A percentile compares a stretch with the other conserved stretches of the same genome.
These are phyloP conservation scores for Poecilia latipinna DNA, from an alignment of 2,113 vertebrate species.

Conservation along the genomic window DNA sequence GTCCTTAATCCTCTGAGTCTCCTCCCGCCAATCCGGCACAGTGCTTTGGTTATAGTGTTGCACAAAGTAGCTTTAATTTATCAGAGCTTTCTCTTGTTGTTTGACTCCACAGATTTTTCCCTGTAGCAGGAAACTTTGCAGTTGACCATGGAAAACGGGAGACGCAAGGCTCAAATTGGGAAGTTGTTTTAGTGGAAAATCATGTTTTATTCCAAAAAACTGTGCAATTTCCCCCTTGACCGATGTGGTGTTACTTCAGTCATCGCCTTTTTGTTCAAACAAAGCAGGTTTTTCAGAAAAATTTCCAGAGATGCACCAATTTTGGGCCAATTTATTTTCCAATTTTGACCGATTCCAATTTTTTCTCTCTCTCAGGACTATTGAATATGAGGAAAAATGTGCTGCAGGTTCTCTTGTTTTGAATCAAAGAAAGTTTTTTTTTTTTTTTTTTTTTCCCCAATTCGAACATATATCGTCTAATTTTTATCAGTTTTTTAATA, in stretches of 20 bases:
- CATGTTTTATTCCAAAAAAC: conserved; percentile 52
- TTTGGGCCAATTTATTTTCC: not conserved
- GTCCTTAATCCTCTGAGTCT: conserved; percentile 73
- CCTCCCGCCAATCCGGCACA: conserved; percentile 33
- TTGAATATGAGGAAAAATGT: not conserved
- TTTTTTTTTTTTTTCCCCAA: not conserved
- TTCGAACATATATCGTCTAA: not conserved
- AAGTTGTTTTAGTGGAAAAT: conserved; percentile 36
- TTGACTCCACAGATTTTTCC: conserved; percentile 13
- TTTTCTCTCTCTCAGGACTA: not conserved
- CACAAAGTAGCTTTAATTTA: conserved; percentile 63
- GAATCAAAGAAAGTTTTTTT: not conserved
- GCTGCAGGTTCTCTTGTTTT: not conserved
- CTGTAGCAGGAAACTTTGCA: conserved; percentile 50
- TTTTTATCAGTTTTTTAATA: not conserved
- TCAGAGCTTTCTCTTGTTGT: conserved; percentile 6
- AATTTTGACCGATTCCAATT: not conserved
- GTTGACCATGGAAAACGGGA: conserved; percentile 24
- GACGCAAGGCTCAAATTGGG: not conserved
- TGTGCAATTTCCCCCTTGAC: conserved; percentile 24
- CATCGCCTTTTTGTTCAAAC: conserved; percentile 27
- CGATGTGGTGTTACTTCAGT: not conserved
- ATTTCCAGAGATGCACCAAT: not conserved
- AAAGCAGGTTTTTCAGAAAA: conserved; percentile 37
- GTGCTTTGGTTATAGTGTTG: conserved; percentile 32